These are phyloP conservation scores for Pteromalus puparum DNA, from an alignment of 1,140 invertebrate genomes.

Conservation along the genomic window DNA sequence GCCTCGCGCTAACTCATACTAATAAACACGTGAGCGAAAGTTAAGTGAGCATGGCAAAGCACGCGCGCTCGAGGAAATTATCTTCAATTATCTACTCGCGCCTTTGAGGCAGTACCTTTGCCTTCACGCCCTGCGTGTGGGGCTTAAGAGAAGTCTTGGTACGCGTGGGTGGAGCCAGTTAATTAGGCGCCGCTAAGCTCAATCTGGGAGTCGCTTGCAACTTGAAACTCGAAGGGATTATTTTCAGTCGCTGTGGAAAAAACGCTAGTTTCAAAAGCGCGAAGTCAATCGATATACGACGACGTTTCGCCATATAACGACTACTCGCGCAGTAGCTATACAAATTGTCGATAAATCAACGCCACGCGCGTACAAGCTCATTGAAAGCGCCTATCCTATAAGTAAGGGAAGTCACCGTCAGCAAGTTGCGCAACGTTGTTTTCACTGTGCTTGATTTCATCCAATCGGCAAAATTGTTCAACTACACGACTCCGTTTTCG, in stretches of 20 bases:
- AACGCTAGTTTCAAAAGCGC: neutral
- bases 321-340: neutral
- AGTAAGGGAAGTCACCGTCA: constrained; percentile 26
- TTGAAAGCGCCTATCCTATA: neutral
- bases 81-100: constrained; percentile 65
- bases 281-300: neutral
- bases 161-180: neutral
- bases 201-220: too few species aligned
- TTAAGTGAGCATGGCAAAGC: constrained; percentile 69
- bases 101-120: constrained; percentile 3
- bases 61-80: constrained; percentile 66
- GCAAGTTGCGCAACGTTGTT: neutral
- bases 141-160: neutral
- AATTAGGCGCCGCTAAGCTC: too few species aligned
- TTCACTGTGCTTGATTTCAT: neutral
- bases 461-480: neutral
- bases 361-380: neutral
- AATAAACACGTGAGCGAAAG: constrained; percentile 54
- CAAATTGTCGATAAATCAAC: constrained; percentile 40
- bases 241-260: neutral
- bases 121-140: neutral
- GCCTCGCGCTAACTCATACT: neutral
- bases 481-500: too few species aligned
- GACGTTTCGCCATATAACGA: neutral
- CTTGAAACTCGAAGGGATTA: neutral